A percentile compares a stretch with the other conserved stretches of the same genome.
Conservation (phyloP, 2,888 invertebrate species). For the Trissonchulus sp. region DNA sequence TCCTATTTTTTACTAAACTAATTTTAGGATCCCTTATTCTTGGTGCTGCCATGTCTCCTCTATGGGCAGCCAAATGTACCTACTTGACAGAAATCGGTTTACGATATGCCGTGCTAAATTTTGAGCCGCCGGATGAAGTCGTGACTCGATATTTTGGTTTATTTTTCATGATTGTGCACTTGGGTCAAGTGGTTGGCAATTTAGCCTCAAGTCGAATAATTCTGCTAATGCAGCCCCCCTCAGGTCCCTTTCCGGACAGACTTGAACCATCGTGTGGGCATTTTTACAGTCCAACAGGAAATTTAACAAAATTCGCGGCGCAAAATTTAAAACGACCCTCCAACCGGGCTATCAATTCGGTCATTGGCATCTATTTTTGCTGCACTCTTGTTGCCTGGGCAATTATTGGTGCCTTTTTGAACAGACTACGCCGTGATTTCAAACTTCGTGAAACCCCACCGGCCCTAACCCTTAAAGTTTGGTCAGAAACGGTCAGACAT, state of each 20-base stretch:
- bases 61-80: constrained; percentile 98
- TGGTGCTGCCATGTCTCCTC: constrained; percentile 87
- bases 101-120: constrained; percentile 73
- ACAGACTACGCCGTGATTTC: constrained; percentile 74
- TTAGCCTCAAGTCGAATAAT: constrained; percentile 69
- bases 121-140: constrained; percentile 68
- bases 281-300: constrained; percentile 63
- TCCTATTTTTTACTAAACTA: constrained; percentile 7
- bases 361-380: constrained; percentile 77
- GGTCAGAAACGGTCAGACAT: constrained; percentile 71
- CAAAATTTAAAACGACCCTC: constrained; percentile 67
- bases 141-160: constrained; percentile 95
- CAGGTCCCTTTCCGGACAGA: constrained; percentile 28
- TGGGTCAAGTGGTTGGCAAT: constrained; percentile 92
- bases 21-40: constrained; percentile 62
- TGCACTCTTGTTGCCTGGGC: constrained; percentile 78
- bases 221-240: constrained; percentile 21
- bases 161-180: constrained; percentile 96
- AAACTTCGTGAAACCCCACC: constrained; percentile 36
- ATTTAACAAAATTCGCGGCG: constrained; percentile 47
- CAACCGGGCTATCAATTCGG: constrained; percentile 69
- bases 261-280: constrained; percentile 48
- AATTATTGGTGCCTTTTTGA: constrained; percentile 77
- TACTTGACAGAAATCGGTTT: constrained; percentile 90
- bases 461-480: constrained; percentile 39